Base-by-base conservation (phyloP, 2,113 vertebrate genomes). In the Macquaria australasica region DNA sequence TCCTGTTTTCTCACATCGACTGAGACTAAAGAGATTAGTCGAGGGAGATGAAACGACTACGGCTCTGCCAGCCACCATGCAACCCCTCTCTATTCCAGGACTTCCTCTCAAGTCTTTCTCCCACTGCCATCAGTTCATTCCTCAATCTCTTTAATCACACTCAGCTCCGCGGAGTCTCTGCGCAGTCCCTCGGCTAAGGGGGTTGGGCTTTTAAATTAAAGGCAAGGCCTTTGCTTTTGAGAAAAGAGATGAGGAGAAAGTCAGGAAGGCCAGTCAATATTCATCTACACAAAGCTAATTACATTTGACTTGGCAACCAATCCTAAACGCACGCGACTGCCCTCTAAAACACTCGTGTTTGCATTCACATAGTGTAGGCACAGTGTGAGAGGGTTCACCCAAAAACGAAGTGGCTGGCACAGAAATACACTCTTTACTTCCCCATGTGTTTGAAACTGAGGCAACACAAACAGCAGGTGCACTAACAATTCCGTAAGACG, bases 1-100 rank as follows among this genome's bases (percentile, higher is more conserved):
- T 48, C 75, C 82, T 28, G 77, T 82, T 84, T 81, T 55, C 91
- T 83, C 84, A 81, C 87, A 85, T 82, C 67, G 55, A 78, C 86
- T 82, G 83, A 83, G 81, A 92, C 87, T 79, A 87, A 91, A 91
- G 82, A 80, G 91, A 92, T 91, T 89, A 91, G 64, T 75, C 8
- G 23, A 56, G 84, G 82, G 86, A 82, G 85, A 86, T 79, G 91
- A 91, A 81, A 79, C 56, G 48, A 82, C 89, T 60, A 48, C 1
- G 31, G 67, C 82, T 91, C 80, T 86, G 89, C 87, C 90, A 89
- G 81, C 79, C 84, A 77, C 77, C 31, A 18, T 37, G 73, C 69
- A 85, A 71, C 39, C 43, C 53, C 37, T 68, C 82, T 80, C n/a
- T 1, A 25, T 84, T 87, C 79, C 77, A 82, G 84, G 78, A 83